Conservation (phyloP, 2,113 vertebrate genomes). For the Tretioscincus oriximinensis region DNA sequence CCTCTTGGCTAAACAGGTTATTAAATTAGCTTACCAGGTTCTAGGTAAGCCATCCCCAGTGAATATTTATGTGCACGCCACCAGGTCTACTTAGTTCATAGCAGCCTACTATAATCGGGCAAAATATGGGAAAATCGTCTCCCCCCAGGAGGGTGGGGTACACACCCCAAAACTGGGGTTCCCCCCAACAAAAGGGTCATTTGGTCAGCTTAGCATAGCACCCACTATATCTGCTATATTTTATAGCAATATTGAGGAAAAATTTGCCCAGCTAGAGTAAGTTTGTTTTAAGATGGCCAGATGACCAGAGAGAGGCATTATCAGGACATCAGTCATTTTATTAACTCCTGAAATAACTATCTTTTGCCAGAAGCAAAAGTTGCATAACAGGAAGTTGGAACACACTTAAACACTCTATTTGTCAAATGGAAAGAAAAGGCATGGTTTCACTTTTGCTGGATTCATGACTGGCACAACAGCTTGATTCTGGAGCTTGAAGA, state of each 20-base stretch:
- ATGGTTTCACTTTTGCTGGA: conserved; percentile 24
- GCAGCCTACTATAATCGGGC: too few relatives aligned
- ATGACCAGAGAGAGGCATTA: conserved; percentile 6
- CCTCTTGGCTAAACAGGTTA: too few relatives aligned
- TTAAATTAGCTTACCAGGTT: too few relatives aligned
- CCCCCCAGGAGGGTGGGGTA: too few relatives aligned
- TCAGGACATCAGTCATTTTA: conserved; percentile 10
- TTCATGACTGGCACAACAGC: background rate
- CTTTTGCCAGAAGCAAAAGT: conserved; percentile 25
- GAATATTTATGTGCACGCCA: too few relatives aligned
- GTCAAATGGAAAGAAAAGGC: conserved; percentile 11
- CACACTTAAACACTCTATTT: background rate
- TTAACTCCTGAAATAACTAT: conserved; percentile 3
- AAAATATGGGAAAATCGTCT: too few relatives aligned
- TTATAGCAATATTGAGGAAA: conserved; percentile 24
- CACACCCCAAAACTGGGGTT: too few relatives aligned
- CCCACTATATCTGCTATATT: conserved; percentile 26
- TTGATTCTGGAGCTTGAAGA: conserved; percentile 7
- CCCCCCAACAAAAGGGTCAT: too few relatives aligned
- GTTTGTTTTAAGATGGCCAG: conserved; percentile 24
- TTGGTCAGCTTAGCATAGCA: too few relatives aligned
- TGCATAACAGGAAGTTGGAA: conserved; percentile 31
- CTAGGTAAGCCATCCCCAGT: too few relatives aligned
- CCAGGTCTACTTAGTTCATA: too few relatives aligned
- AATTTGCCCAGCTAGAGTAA: background rate